Conservation (phyloP, 2,797 vertebrate genomes). For the Cheirogaleus major region DNA sequence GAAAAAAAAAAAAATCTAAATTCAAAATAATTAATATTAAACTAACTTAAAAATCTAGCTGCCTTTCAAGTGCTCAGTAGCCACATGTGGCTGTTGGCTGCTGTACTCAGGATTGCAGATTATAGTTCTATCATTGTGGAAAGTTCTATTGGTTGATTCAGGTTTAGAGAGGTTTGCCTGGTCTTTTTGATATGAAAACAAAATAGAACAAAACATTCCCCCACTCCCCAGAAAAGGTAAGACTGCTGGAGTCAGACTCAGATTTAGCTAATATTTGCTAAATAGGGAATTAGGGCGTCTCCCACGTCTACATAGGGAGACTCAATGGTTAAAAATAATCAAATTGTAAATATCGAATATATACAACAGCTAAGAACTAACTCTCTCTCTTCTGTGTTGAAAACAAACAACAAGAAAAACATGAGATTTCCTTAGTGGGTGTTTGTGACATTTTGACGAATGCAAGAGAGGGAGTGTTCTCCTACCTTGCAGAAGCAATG, state of each 20-base stretch:
- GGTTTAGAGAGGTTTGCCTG: background rate
- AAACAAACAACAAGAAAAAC: background rate
- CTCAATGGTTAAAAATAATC: background rate
- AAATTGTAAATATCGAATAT: background rate
- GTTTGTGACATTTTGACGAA: background rate
- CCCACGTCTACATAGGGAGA: background rate
- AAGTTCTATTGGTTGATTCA: background rate
- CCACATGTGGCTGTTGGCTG: background rate
- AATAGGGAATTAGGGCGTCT: background rate
- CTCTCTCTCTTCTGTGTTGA: background rate
- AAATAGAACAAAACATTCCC: background rate
- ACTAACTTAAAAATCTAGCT: background rate
- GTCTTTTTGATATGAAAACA: background rate
- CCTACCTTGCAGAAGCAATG: background rate
- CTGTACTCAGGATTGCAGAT: background rate
- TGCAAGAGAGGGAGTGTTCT: background rate
- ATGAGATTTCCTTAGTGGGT: background rate
- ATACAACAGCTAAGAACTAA: background rate
- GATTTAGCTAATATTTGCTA: background rate
- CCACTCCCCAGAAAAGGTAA: background rate
- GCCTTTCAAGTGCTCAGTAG: background rate
- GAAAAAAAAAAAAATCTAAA: background rate
- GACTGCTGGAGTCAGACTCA: background rate
- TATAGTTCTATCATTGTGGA: background rate
- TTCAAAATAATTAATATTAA: background rate